Evolutionary conservation across 2,113 vertebrate species (phyloP).

Genomic region (Bostrychus sinensis): DNA sequence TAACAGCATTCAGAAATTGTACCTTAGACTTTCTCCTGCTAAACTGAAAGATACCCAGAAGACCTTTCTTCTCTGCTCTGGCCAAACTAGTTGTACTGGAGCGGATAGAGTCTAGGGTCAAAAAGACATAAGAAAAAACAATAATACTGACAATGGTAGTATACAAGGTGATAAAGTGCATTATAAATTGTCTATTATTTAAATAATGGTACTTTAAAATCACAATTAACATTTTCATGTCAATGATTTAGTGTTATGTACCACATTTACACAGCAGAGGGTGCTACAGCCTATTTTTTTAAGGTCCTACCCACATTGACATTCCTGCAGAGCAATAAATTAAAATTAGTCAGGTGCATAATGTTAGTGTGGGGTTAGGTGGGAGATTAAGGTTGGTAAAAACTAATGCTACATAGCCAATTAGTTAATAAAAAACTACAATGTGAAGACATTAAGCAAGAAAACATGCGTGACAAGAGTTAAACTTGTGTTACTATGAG

Average conservation of each 20-base stretch:
- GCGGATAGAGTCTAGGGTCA: constrained; percentile 78
- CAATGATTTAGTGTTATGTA: neutral
- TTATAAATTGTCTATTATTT: neutral
- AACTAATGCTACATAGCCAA: neutral
- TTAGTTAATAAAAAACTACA: neutral
- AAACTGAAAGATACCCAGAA: constrained; percentile 89
- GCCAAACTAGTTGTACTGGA: constrained; percentile 79
- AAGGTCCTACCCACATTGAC: constrained; percentile 1
- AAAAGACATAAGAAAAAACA: constrained; percentile 11
- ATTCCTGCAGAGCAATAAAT: constrained; percentile 9
- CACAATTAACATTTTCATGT: no score
- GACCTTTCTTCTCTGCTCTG: constrained; percentile 83
- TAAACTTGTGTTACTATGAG: neutral
- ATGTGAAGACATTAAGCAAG: neutral
- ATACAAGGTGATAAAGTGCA: neutral
- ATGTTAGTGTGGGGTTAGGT: neutral
- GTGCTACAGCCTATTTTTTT: constrained; percentile 32
- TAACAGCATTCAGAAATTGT: constrained; percentile 35
- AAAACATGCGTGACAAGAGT: neutral
- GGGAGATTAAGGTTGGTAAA: neutral
- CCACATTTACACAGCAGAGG: constrained; percentile 57
- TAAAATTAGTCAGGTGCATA: constrained; percentile 11
- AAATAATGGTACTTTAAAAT: neutral
- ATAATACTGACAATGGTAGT: neutral
- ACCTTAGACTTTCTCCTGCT: constrained; percentile 87